Percentiles rank a stretch among this genome's conserved stretches.
These are phyloP conservation scores for Aphaenogaster rudis DNA, from an alignment of 1,140 invertebrate genomes.

Conservation along the genomic window DNA sequence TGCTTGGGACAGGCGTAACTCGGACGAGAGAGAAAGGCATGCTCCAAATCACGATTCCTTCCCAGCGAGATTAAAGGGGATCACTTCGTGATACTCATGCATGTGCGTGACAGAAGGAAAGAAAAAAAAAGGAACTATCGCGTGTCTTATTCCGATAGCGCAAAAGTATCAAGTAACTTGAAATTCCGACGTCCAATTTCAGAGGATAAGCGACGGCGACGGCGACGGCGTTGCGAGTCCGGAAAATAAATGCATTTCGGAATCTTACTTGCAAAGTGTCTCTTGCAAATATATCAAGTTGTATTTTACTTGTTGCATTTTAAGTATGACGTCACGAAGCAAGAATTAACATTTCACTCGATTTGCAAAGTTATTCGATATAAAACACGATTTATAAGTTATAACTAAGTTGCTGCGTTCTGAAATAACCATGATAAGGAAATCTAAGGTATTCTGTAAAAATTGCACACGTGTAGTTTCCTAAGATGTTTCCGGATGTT, in stretches of 20 bases:
- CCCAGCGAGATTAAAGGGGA: not conserved
- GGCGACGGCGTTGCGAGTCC: not conserved
- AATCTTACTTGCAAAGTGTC: not conserved
- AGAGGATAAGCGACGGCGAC: no score
- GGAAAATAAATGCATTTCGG: not conserved
- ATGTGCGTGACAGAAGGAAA: not conserved
- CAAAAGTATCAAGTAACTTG: not conserved
- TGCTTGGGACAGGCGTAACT: constrained; percentile 4
- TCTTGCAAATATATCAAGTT: not conserved
- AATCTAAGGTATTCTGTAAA: constrained; percentile 10
- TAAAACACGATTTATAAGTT: not conserved
- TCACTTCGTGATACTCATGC: not conserved
- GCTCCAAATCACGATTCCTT: constrained; percentile 57
- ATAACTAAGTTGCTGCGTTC: not conserved
- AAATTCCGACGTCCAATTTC: constrained; percentile 22
- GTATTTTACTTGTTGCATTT: not conserved
- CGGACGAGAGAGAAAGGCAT: constrained; percentile 69
- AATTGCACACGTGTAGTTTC: not conserved
- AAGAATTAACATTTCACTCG: not conserved
- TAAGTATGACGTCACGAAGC: not conserved
- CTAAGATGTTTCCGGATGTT: not conserved
- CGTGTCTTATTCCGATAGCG: not conserved
- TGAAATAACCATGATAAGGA: not conserved
- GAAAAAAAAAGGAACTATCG: constrained; percentile 1
- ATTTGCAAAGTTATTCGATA: not conserved